Percentiles rank a stretch among this genome's conserved stretches.
These are phyloP conservation scores for Pollenia griseotomentosa DNA, from an alignment of 2,888 invertebrate genomes.

Conservation along the genomic window DNA sequence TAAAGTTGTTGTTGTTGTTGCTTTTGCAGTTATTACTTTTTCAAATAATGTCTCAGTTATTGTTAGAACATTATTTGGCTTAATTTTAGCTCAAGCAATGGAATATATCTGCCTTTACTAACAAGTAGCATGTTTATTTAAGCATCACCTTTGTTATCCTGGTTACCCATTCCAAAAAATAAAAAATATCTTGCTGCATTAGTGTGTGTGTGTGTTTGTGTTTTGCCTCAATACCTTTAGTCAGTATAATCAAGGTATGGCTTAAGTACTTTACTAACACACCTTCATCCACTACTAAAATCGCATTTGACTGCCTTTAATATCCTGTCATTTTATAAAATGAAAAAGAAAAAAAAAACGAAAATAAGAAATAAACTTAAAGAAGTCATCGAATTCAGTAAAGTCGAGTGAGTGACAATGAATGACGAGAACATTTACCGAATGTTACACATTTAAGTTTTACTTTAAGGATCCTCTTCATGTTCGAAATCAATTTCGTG, in stretches of 20 bases:
- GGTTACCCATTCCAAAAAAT: neutral
- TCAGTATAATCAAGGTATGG: conserved; percentile 33
- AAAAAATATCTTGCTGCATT: neutral
- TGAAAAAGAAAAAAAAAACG: neutral
- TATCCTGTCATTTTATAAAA: conserved; percentile 68
- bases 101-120: conserved; percentile 4
- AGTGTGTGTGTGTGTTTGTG: conserved; percentile 30
- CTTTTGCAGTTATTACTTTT: conserved; percentile 45
- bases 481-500: conserved; percentile 82
- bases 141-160: conserved; percentile 59
- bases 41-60: conserved; percentile 48
- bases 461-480: conserved; percentile 74
- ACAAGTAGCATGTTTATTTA: conserved; percentile 54
- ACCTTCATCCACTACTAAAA: conserved; percentile 26
- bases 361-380: neutral
- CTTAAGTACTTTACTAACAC: conserved; percentile 37
- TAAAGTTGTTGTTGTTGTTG: conserved; percentile 21
- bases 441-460: conserved; percentile 69
- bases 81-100: conserved; percentile 40
- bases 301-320: conserved; percentile 68
- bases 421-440: conserved; percentile 62
- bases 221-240: conserved; percentile 34
- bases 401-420: conserved; percentile 70
- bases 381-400: conserved; percentile 51
- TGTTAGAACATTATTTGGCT: conserved; percentile 54